Base-by-base conservation (phyloP, 2,797 vertebrate genomes). In the Orestias chungarensis region DNA sequence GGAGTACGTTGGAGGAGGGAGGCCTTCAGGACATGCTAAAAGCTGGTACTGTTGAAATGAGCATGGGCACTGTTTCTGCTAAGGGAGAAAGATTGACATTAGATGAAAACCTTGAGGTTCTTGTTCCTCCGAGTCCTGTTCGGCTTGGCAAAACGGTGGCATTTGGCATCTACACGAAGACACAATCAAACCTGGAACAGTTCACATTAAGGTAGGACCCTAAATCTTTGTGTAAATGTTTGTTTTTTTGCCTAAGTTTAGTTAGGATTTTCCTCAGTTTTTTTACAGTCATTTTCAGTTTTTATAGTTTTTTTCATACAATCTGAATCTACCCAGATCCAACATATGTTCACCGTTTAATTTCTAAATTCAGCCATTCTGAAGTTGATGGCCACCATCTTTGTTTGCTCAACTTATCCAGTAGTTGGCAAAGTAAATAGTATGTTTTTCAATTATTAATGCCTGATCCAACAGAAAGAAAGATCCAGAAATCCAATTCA, bases 141-240 rank as follows among this genome's bases (percentile, higher is more conserved):
- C 96, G 95, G 54, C 96, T 96, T 49, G 97, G 97, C 7, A 97
- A 95, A 50, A 92, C 93, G 0, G 96, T 97, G 80, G 94, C 95
- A 42, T 98, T 99, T 75, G 91, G 95, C 2, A 76, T 99, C 67
- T 95, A 95, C 71, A 94, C 98, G 91, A 93, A 91, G 77, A 92
- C 95, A 0, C 84, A 93, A 50, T 96, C 97, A 0, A 80, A 87
- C 44, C 92, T 82, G n/a, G 95, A 98, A 65, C 96, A 95, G 86
- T 97, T 99, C 86, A 96, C 94, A 0, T 83, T 99, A 44, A 96
- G 97, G 98, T 99, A 91, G 83, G 95, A 47, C n/a, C 17, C 33
- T 52, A 59, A 42, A 69, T 25, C 4, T 50, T 82, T 55, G n/a
- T 61, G 14, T 57, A 15, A n/a, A 8, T n/a, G 46, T 10, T n/a